These are phyloP conservation scores for Coryphaenoides rupestris DNA, from an alignment of 2,113 vertebrate genomes.

Conservation along the genomic window DNA sequence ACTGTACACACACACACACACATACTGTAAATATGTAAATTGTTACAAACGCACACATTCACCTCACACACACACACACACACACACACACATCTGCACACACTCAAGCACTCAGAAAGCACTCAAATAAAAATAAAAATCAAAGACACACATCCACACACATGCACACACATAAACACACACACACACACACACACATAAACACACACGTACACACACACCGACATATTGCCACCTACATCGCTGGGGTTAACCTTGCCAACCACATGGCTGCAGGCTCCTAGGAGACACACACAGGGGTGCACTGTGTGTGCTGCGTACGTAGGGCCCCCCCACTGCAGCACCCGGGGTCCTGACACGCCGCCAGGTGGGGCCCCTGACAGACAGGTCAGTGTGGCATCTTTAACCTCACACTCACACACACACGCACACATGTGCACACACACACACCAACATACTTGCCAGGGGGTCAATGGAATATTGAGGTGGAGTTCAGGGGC, in stretches of 20 bases:
- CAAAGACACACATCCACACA: too few species aligned
- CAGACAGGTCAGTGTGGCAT: constrained; percentile 1
- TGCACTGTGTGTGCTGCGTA: constrained; percentile 37
- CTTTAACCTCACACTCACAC: background rate
- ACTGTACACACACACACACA: background rate
- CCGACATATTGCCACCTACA: constrained; percentile 63
- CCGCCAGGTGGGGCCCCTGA: constrained; percentile 29
- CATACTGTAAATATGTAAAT: too few species aligned
- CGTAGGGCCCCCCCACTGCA: constrained; percentile 42
- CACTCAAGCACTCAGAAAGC: background rate
- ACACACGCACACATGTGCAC: too few species aligned
- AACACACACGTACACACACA: constrained; percentile 28
- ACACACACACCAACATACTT: too few species aligned
- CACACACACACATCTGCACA: background rate
- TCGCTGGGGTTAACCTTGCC: constrained; percentile 45
- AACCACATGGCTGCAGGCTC: constrained; percentile 63
- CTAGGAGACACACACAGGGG: constrained; percentile 64
- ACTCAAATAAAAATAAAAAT: too few species aligned
- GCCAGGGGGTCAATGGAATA: too few species aligned
- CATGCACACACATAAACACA: too few species aligned
- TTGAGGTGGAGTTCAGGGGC: too few species aligned
- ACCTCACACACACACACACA: background rate
- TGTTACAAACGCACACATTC: too few species aligned
- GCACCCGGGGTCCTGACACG: constrained; percentile 39
- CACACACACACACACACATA: too few species aligned